Percentiles rank a stretch among this genome's conserved stretches.
phyloP scores from a whole-genome alignment of 2,113 vertebrate genomes.

The Corythornis cristatus region DNA sequence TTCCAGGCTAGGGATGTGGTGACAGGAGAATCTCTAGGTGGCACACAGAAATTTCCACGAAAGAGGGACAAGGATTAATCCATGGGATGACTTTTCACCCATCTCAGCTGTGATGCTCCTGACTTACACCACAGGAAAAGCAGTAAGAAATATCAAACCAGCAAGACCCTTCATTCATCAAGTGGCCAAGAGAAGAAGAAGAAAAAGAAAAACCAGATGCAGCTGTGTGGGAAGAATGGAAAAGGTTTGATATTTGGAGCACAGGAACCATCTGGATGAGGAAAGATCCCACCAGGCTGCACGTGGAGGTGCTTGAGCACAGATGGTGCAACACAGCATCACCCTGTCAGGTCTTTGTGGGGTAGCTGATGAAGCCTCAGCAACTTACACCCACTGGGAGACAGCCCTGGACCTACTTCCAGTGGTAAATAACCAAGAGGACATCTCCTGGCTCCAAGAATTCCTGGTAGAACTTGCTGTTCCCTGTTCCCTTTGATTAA shows the following conservation, averaged over 20 bases:
- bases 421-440: neutral
- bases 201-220: neutral
- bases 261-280: neutral
- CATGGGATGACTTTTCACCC: neutral
- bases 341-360: neutral
- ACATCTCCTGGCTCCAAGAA: neutral
- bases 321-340: neutral
- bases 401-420: neutral
- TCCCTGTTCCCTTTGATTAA: neutral
- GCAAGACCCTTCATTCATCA: neutral
- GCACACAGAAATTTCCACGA: neutral
- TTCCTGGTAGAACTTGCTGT: neutral
- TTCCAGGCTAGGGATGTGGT: neutral
- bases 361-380: neutral
- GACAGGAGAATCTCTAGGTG: neutral
- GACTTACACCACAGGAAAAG: fast-evolving
- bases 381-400: fast-evolving
- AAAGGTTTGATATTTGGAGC: neutral
- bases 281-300: neutral
- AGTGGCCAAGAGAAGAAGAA: neutral
- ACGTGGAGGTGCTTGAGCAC: fast-evolving
- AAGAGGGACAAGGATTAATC: neutral
- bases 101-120: neutral
- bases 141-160: neutral
- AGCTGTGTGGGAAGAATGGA: neutral